phyloP scores from a whole-genome alignment of 2,797 vertebrate species.

The Scyliorhinus canicula region DNA sequence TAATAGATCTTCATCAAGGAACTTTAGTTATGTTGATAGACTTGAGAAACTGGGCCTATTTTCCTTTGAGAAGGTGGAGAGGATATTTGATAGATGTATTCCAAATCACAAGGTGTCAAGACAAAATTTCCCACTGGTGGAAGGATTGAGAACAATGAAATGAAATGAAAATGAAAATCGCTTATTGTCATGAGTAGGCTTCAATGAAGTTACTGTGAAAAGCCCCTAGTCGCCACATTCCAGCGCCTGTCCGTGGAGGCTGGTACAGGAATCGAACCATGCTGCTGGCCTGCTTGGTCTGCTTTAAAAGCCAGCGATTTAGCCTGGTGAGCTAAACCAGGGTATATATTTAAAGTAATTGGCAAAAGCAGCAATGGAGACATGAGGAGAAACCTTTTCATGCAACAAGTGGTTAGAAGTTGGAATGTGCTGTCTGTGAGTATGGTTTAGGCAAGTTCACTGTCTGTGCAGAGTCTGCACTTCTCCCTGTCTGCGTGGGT shows the following conservation, averaged over 20 bases:
- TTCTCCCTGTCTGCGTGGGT: too few relatives aligned
- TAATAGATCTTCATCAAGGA: too few relatives aligned
- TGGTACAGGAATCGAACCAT: too few relatives aligned
- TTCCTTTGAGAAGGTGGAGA: background rate
- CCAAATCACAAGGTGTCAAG: background rate
- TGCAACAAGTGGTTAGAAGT: background rate
- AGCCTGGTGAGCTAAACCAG: too few relatives aligned
- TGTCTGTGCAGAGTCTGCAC: too few relatives aligned
- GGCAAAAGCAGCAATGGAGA: background rate
- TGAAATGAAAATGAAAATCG: too few relatives aligned
- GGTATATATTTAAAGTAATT: background rate
- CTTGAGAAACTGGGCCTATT: background rate
- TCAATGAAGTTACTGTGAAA: too few relatives aligned
- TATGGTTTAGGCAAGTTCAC: background rate
- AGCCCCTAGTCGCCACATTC: too few relatives aligned
- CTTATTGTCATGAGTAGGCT: too few relatives aligned
- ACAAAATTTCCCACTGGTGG: background rate
- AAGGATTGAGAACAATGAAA: background rate
- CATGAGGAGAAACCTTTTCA: background rate
- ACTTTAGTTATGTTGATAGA: background rate
- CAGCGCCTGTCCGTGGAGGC: too few relatives aligned
- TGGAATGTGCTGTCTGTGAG: background rate
- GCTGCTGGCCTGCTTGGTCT: too few relatives aligned
- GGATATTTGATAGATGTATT: background rate
- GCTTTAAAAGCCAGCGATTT: too few relatives aligned